Percentiles rank a stretch among this genome's conserved stretches.
These are phyloP conservation scores for Redunca redunca DNA, from an alignment of 2,113 vertebrate genomes.

Conservation along the genomic window DNA sequence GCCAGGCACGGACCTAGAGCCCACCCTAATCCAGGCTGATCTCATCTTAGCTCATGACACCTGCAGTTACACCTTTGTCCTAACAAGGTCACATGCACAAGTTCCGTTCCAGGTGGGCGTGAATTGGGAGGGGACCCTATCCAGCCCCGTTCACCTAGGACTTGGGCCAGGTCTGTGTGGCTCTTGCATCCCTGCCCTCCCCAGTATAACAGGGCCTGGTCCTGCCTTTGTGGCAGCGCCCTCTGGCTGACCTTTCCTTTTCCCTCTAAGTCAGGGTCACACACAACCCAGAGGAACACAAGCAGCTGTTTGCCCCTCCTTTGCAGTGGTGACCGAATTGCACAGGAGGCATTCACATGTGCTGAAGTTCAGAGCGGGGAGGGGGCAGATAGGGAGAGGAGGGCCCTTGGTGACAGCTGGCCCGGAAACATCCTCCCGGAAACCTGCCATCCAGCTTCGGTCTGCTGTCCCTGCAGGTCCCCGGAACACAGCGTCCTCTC, in stretches of 20 bases:
- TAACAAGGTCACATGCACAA: background rate
- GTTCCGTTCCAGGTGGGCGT: background rate
- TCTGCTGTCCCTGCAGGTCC: background rate
- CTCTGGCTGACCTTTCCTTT: background rate
- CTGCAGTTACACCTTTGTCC: background rate
- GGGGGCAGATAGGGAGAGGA: background rate
- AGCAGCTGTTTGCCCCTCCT: too few species aligned
- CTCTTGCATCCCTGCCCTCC: background rate
- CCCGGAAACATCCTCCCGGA: background rate
- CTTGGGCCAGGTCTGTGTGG: background rate
- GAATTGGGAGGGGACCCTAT: background rate
- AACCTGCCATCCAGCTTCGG: background rate
- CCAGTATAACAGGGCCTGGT: background rate
- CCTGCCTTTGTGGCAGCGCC: fast-evolving
- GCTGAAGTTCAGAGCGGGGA: background rate
- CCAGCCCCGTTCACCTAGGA: background rate
- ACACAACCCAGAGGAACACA: background rate
- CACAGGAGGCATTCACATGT: fast-evolving
- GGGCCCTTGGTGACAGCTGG: background rate
- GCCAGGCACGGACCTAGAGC: background rate
- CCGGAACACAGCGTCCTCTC: background rate
- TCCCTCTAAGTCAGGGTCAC: background rate
- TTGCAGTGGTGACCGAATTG: background rate
- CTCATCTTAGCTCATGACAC: background rate
- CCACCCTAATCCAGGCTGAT: background rate